Conservation (phyloP, 2,113 vertebrate species). For the Beaufortia kweichowensis region DNA sequence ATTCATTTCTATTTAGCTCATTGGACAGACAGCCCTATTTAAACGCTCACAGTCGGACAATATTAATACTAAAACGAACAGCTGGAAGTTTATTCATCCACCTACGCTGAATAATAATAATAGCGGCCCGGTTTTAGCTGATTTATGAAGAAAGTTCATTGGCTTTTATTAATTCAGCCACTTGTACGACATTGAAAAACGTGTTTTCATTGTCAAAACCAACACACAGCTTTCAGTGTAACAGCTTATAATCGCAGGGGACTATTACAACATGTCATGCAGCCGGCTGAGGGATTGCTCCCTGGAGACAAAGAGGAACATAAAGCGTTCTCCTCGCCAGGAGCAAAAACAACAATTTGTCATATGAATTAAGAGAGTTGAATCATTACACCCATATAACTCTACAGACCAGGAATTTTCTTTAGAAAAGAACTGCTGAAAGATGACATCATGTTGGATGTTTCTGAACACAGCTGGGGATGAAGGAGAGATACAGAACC, state of each 20-base stretch:
- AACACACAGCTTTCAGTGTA: constrained; percentile 25
- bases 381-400: not conserved
- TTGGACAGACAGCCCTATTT: not conserved
- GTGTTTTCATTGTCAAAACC: constrained; percentile 27
- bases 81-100: not conserved
- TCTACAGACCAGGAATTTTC: not conserved
- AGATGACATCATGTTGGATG: not conserved
- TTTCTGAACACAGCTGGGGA: not conserved
- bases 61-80: constrained; percentile 1
- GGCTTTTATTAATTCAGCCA: constrained; percentile 26
- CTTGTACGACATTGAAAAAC: constrained; percentile 11
- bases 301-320: constrained; percentile 19
- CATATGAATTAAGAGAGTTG: constrained; percentile 42
- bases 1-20: constrained; percentile 1
- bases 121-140: not conserved
- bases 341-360: constrained; percentile 36
- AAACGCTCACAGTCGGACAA: constrained; percentile 7
- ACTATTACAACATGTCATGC: constrained; percentile 4
- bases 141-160: constrained; percentile 24
- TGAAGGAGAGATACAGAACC: not conserved
- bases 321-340: constrained; percentile 13
- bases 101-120: not conserved
- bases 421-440: constrained; percentile 1
- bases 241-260: constrained; percentile 20
- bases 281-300: constrained; percentile 31